Base-by-base conservation (phyloP, 23 tunicate genomes). In the Botrylloides violaceus region DNA sequence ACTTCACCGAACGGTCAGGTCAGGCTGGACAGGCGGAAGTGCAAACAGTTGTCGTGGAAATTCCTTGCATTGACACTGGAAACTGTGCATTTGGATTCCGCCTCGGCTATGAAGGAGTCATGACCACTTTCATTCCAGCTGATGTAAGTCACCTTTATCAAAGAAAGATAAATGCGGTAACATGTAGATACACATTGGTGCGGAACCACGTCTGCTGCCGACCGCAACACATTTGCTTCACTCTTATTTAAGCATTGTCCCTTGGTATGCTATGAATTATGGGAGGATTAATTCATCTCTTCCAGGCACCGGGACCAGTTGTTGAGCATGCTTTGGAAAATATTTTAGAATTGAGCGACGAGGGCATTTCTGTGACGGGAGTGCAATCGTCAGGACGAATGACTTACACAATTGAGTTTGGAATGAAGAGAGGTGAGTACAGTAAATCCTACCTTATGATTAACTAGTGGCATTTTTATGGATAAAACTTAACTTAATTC, bases 141-240 rank as follows among this genome's bases (percentile, higher is more conserved):
- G 74, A 68, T 68, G 74, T 68, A 43, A 37, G 74, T 64, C 7
- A n/a, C n/a, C n/a, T n/a, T n/a, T n/a, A n/a, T n/a, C n/a, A n/a
- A n/a, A n/a, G n/a, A n/a, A n/a, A n/a, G n/a, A n/a, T n/a, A n/a
- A n/a, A n/a, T n/a, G n/a, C n/a, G n/a, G n/a, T n/a, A n/a, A n/a
- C n/a, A n/a, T n/a, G n/a, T n/a, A n/a, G n/a, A n/a, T n/a, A n/a
- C n/a, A n/a, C n/a, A n/a, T n/a, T n/a, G n/a, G n/a, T n/a, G n/a
- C n/a, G n/a, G n/a, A n/a, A n/a, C n/a, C n/a, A n/a, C n/a, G n/a
- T n/a, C n/a, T n/a, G n/a, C n/a, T n/a, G n/a, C n/a, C n/a, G n/a
- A n/a, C n/a, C n/a, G n/a, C n/a, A n/a, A n/a, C n/a, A n/a, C n/a
- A n/a, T n/a, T n/a, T n/a, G n/a, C n/a, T n/a, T n/a, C n/a, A n/a